Percentiles rank a stretch among this genome's conserved stretches.
phyloP scores from a whole-genome alignment of 2,113 vertebrate genomes.

The Atrichornis clamosus region DNA sequence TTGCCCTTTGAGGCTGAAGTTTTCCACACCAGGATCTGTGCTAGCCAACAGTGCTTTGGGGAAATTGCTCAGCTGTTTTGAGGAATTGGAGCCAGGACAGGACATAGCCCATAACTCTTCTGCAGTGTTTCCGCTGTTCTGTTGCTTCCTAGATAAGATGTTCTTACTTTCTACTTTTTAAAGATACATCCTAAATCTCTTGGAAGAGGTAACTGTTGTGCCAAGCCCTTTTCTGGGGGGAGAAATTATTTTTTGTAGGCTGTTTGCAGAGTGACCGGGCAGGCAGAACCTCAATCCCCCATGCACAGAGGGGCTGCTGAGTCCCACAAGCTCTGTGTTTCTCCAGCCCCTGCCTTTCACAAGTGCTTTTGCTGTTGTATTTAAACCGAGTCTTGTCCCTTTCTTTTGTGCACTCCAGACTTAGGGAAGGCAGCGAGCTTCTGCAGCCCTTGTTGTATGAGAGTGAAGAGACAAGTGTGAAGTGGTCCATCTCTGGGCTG shows the following conservation, averaged over 20 bases:
- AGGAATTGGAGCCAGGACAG: neutral
- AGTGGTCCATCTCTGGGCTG: neutral
- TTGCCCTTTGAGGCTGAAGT: neutral
- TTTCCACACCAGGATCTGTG: neutral
- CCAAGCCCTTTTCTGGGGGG: neutral
- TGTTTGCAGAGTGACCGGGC: neutral
- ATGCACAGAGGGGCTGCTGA: neutral
- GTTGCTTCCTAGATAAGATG: neutral
- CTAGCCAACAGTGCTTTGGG: neutral
- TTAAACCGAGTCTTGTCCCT: neutral
- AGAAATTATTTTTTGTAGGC: neutral
- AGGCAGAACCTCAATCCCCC: neutral
- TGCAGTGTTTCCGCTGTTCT: neutral
- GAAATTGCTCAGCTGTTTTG: constrained; percentile 31
- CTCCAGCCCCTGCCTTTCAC: neutral
- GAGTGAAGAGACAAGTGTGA: fast-evolving
- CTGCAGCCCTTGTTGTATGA: neutral
- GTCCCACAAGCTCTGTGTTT: neutral
- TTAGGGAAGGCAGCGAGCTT: neutral
- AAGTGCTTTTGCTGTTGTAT: neutral
- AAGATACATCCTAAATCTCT: neutral
- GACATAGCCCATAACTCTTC: constrained; percentile 23
- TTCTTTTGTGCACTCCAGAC: neutral
- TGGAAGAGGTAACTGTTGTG: neutral
- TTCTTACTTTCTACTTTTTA: neutral